Percentiles rank a stretch among this genome's conserved stretches.
phyloP scores from a whole-genome alignment of 2,113 vertebrate genomes.

The Caranx ignobilis region DNA sequence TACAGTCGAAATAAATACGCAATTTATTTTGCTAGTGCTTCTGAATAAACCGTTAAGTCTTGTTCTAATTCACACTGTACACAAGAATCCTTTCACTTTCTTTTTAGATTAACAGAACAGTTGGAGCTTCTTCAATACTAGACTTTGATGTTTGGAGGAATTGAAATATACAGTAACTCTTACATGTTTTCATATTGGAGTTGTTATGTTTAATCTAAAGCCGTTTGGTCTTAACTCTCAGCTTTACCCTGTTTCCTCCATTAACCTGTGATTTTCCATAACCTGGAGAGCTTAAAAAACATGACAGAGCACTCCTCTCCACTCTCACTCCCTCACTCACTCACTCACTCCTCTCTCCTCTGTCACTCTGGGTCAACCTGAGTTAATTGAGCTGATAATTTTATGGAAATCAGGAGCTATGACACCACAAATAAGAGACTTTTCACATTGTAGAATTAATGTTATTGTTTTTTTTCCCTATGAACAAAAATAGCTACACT shows the following conservation, averaged over 20 bases:
- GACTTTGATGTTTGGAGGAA: constrained; percentile 26
- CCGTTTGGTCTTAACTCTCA: constrained; percentile 17
- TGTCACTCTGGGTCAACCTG: constrained; percentile 53
- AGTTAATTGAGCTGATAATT: constrained; percentile 45
- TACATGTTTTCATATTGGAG: constrained; percentile 18
- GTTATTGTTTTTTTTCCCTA: constrained; percentile 12
- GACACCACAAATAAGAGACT: constrained; percentile 9
- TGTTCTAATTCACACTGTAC: constrained; percentile 35
- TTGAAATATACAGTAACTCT: constrained; percentile 23
- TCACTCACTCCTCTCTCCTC: constrained; percentile 3
- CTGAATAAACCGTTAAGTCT: constrained; percentile 15
- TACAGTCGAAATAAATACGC: constrained; percentile 69
- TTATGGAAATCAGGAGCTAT: constrained; percentile 18
- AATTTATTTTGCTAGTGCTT: constrained; percentile 54
- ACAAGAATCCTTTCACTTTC: constrained; percentile 15
- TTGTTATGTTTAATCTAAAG: constrained; percentile 41
- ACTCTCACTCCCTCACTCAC: constrained; percentile 6
- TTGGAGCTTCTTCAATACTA: constrained; percentile 25
- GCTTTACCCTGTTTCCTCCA: constrained; percentile 62
- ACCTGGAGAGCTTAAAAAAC: constrained; percentile 22
- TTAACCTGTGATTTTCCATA: constrained; percentile 47
- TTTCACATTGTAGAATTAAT: constrained; percentile 28
- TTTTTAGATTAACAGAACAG: constrained; percentile 5
- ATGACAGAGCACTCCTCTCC: constrained; percentile 17
- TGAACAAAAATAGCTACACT: constrained; percentile 8